Evolutionary conservation across 2,113 vertebrate species (phyloP).

Genomic region (Odontophorus gujanensis): DNA sequence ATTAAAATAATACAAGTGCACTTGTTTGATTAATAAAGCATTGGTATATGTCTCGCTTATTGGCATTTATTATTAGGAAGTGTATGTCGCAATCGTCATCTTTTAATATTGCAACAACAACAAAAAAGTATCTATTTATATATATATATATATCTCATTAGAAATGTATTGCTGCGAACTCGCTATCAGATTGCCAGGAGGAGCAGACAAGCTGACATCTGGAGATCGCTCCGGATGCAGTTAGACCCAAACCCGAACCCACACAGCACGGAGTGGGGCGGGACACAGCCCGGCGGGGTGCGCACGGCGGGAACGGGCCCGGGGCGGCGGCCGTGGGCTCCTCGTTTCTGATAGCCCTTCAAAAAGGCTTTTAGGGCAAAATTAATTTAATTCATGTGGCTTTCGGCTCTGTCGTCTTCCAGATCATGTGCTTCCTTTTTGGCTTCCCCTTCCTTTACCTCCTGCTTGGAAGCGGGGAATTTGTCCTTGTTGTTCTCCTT

Average conservation of each 20-base stretch:
- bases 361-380: slow-evolving; percentile 36
- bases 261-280: neutral
- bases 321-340: neutral
- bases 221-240: slow-evolving; percentile 1
- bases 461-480: slow-evolving; percentile 82
- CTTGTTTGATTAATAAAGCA: slow-evolving; percentile 79
- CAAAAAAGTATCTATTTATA: neutral
- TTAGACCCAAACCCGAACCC: neutral
- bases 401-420: slow-evolving; percentile 74
- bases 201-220: slow-evolving; percentile 10
- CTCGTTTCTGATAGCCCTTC: slow-evolving; percentile 19
- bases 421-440: slow-evolving; percentile 79
- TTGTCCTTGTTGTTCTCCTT: slow-evolving; percentile 90
- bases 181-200: slow-evolving; percentile 69
- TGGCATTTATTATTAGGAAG: slow-evolving; percentile 72
- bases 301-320: neutral
- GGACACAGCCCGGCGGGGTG: slow-evolving; percentile 58
- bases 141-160: slow-evolving; percentile 39
- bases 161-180: slow-evolving; percentile 70
- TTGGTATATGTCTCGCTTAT: slow-evolving; percentile 61
- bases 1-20: slow-evolving; percentile 79
- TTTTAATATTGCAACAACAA: slow-evolving; percentile 48
- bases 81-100: slow-evolving; percentile 70
- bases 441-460: slow-evolving; percentile 79
- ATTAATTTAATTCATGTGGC: slow-evolving; percentile 72